Base-by-base conservation (phyloP, 2,888 invertebrate species). In the Campaea margaritaria region DNA sequence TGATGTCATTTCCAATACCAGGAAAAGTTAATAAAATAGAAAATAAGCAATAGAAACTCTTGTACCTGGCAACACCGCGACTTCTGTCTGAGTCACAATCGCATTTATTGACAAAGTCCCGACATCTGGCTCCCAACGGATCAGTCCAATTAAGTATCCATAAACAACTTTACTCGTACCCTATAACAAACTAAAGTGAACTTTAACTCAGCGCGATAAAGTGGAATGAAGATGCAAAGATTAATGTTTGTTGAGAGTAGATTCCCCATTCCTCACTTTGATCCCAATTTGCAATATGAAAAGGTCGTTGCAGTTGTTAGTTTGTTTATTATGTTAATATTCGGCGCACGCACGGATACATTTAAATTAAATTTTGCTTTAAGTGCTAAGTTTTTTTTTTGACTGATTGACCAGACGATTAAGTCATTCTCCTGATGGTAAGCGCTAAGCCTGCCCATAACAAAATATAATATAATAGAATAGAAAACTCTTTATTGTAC, bases 21-120 rank as follows among this genome's bases (percentile, higher is more conserved):
- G n/a, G n/a, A n/a, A n/a, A n/a, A n/a, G n/a, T n/a, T n/a, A n/a
- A n/a, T n/a, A n/a, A n/a, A n/a, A n/a, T n/a, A n/a, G n/a, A n/a
- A n/a, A n/a, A n/a, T n/a, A n/a, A n/a, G n/a, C n/a, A n/a, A n/a
- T n/a, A n/a, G n/a, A n/a, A n/a, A n/a, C n/a, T n/a, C n/a, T n/a
- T n/a, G 69, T 50, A 50, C 53, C 45, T 52, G 38, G 38, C 27
- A 46, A n/a, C 15, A 41, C 44, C 10, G 10, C 12, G 31, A 31
- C 44, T 16, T 5, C 36, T 36, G 36, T 46, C 65, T 72, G 72
- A 76, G 59, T 78, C 75, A 82, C 80, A 82, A 82, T 82, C 77
- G 78, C 78, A 76, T 84, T 82, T 85, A 85, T 81, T 83, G 83
- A 81, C 83, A 79, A 79, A 81, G 79, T 79, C 70, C 74, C 75